Evolutionary conservation across 2,113 vertebrate genomes (phyloP), one percentile per base, ranked within the genome.

Genomic region (Cairina moschata): DNA sequence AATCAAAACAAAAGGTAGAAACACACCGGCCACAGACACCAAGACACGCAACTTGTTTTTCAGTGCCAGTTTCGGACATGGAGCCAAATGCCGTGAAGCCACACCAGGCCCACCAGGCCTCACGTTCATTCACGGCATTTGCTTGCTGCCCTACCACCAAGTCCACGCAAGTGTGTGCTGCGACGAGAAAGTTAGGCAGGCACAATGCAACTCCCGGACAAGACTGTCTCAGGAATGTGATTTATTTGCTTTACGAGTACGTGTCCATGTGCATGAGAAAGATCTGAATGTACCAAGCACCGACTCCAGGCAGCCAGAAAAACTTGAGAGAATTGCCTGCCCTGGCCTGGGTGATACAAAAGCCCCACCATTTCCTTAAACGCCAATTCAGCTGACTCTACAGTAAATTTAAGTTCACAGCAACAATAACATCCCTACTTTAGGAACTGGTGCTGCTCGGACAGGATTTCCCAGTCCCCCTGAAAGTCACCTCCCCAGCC

Each of bases 151-250:
- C 42, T n/a, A 22, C 44, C 44, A 48, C 18, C 13, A 60, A n/a
- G 42, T 10, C n/a, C 42, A 46, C 44, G 11, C 42, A 26, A 29
- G n/a, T 14, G 18, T 18, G 13, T 44, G 54, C 25, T 7, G 5
- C 6, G 3, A 23, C 0, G 0, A 22, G 66, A 48, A 90, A 48
- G 56, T 63, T 55, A 83, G 79, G 1, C 26, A 17, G 11, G 28
- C 71, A 59, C 17, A 2, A 23, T 16, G 36, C 11, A 68, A 29
- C 23, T 52, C 26, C 77, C 42, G 60, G 60, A 86, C 52, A 28
- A 82, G 52, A 60, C 36, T 0, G 0, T 65, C 60, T 78, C 52
- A 90, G 90, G 90, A 94, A 95, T 17, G 38, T 2, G 0, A 14
- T 26, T 20, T 42, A 72, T 83, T 85, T 85, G 38, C 38, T 85